Percentiles rank a stretch among this genome's conserved stretches.
These are phyloP conservation scores for Cliona cf. orientalis DNA, from an alignment of 37 sponge, comb jelly and placozoan genomes.

Conservation along the genomic window DNA sequence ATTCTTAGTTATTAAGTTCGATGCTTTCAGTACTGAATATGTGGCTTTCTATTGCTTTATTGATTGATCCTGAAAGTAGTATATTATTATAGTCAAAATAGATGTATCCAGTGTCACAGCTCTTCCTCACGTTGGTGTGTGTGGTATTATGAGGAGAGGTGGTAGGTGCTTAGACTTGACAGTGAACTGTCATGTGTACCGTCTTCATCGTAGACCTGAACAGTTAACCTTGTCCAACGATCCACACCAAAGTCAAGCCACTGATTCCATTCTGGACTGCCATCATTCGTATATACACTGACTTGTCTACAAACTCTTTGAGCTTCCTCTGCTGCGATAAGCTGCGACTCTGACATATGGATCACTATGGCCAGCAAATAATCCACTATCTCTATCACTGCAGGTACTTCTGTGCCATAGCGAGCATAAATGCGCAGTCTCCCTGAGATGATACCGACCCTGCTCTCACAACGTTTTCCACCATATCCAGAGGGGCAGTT, in stretches of 20 bases:
- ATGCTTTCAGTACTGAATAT: too few relatives aligned
- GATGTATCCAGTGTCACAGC: too few relatives aligned
- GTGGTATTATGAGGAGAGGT: too few relatives aligned
- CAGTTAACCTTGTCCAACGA: conserved; percentile 12
- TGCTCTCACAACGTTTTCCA: conserved; percentile 13
- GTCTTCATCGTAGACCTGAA: conserved; percentile 28
- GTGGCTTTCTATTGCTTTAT: too few relatives aligned
- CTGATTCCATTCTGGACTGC: conserved; percentile 40
- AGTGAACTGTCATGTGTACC: neutral
- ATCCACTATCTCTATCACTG: conserved; percentile 30
- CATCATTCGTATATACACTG: neutral
- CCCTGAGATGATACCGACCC: neutral
- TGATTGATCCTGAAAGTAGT: too few relatives aligned
- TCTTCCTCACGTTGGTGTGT: too few relatives aligned
- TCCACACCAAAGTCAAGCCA: conserved; percentile 15
- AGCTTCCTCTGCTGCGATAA: neutral
- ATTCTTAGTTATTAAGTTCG: too few relatives aligned
- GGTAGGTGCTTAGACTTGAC: too few relatives aligned
- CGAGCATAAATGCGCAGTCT: conserved; percentile 6
- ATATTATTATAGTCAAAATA: too few relatives aligned
- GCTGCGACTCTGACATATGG: conserved; percentile 28
- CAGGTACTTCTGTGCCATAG: conserved; percentile 3
- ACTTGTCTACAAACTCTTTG: neutral
- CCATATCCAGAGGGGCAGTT: neutral
- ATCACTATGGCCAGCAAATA: conserved; percentile 9